Evolutionary conservation across 2,113 vertebrate species (phyloP), one percentile per base, ranked within the genome.

Genomic region (Rhagologus leucostigma): DNA sequence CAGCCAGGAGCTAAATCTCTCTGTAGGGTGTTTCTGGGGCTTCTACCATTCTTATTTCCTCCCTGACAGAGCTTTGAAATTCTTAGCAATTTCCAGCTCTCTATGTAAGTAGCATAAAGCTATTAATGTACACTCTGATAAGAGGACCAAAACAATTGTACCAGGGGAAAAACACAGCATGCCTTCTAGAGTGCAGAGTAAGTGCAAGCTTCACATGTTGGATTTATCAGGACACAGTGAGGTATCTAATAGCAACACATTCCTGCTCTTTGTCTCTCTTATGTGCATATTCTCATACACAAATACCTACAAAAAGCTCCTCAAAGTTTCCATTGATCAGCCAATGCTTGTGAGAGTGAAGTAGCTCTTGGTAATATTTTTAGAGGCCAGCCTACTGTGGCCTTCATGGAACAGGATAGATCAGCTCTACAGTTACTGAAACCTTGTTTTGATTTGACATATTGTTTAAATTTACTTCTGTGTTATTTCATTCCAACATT

Each of bases 231-330:
- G 80, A 62, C 85, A 64, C 64, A 53, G 52, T 9, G 60, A 96
- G 64, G 92, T 78, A 83, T 79, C 95, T 94, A 91, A 86, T 52
- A 91, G 79, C 78, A 96, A 74, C 70, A 80, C 67, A 74, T 77
- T 94, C 68, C 41, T 70, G 64, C 47, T 77, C 63, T 93, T 80
- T 93, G 35, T 86, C 75, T 93, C 74, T 69, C 63, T 80, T 39
- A 46, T 20, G 50, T 74, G 64, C 46, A 14, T 90, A 35, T 84
- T 93, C 79, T 95, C 30, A 35, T 63, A 67, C 42, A 84, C 64
- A 90, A 95, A 94, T 77, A 67, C 55, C 55, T 94, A 77, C 70
- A 86, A 90, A 93, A 84, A 46, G 18, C 46, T 88, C 68, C 55
- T 91, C 47, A 80, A 69, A 84, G 50, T 74, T 86, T 63, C 75